Base-by-base conservation (phyloP, 2,888 invertebrate genomes). In the Schrankia costaestrigalis region DNA sequence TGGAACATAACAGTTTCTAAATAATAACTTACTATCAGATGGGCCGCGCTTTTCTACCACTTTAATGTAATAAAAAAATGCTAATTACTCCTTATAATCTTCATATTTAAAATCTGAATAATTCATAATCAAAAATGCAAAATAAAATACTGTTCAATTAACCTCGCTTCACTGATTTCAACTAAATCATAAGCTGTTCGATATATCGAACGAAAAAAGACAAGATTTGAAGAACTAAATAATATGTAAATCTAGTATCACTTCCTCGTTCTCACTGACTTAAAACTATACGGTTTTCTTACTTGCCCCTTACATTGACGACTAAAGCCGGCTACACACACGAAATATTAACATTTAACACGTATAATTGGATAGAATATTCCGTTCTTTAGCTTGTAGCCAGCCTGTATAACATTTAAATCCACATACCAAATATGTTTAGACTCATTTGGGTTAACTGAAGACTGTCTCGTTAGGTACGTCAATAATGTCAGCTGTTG, bases 401-500 rank as follows among this genome's bases (percentile, higher is more conserved):
- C 34, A 6, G 26, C 15, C 21, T 19, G n/a, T 18, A 18, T 31
- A 14, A 8, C 10, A 26, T 18, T 19, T 21, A 13, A 11, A 26
- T 22, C 26, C 26, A 15, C 17, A 28, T 31, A 22, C 31, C 14
- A 12, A 19, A 25, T 11, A 19, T 33, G n/a, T 18, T 15, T 3
- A 8, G 5, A 25, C 15, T 31, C 14, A 8, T 28, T 18, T 26
- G 41, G 61, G 86, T 75, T 87, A 87, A 80, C 86, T 86, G 69
- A 78, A 78, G 21, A 68, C 72, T 1, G 83, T 73, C 32, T 87
- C 83, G 58, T 76, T 78, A 28, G 85, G 81, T 4, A 76, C 62
- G 38, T 81, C 79, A 2, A 60, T 64, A 0, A 64, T 41, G 3
- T 56, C 46, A 11, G 48, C 47, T 19, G 50, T 49, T 2, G 51